Conservation (phyloP, 2,113 vertebrate species). For the Hypomesus transpacificus region DNA sequence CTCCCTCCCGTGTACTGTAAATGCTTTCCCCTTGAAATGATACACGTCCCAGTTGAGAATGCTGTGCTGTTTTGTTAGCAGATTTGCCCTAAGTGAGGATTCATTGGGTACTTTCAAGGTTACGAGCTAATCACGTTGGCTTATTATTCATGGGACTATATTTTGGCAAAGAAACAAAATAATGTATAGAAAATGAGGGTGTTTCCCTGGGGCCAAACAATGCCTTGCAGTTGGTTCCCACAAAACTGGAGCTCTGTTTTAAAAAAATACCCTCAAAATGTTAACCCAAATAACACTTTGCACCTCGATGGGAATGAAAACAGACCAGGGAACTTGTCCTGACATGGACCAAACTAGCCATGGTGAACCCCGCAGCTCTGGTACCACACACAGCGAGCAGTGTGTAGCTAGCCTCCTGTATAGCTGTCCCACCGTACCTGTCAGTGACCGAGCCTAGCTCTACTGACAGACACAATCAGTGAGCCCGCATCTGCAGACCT, state of each 20-base stretch:
- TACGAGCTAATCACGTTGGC: too few relatives aligned
- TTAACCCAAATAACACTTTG: slow-evolving; percentile 68
- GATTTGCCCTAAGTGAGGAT: too few relatives aligned
- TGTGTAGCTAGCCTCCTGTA: too few relatives aligned
- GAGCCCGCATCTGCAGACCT: slow-evolving; percentile 58
- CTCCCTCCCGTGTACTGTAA: not conserved
- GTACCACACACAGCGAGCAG: slow-evolving; percentile 2
- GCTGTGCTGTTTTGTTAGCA: too few relatives aligned
- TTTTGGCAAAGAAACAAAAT: too few relatives aligned
- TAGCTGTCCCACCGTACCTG: slow-evolving; percentile 6
- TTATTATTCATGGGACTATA: too few relatives aligned
- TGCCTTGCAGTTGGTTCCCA: slow-evolving; percentile 45
- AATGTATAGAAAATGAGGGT: too few relatives aligned
- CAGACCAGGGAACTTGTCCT: slow-evolving; percentile 26
- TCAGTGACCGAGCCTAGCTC: slow-evolving; percentile 18
- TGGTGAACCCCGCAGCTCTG: not conserved
- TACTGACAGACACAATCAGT: slow-evolving; percentile 64
- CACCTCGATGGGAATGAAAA: slow-evolving; percentile 62
- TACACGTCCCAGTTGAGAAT: too few relatives aligned
- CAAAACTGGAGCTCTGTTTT: slow-evolving; percentile 49
- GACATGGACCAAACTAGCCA: not conserved
- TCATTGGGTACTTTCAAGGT: too few relatives aligned
- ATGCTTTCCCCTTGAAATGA: too few relatives aligned
- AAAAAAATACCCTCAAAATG: slow-evolving; percentile 17
- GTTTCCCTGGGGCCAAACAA: slow-evolving; percentile 13